Percentiles rank a stretch among this genome's conserved stretches.
Conservation (phyloP, 2,113 vertebrate species). For the Lepisosteus osseus region DNA sequence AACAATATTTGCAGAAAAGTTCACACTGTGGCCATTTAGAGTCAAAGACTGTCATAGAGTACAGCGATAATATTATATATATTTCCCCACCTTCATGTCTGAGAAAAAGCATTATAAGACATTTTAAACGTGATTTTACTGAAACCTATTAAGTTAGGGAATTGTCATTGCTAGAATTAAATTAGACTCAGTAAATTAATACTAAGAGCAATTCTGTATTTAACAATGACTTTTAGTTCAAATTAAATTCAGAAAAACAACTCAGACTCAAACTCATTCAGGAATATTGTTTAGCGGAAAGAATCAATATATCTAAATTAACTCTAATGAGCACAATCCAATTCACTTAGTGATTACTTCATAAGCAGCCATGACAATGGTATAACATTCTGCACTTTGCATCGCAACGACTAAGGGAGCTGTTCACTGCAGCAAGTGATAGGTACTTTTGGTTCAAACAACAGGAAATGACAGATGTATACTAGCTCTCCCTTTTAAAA, state of each 20-base stretch:
- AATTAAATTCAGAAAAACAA: slow-evolving; percentile 56
- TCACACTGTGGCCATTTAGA: no score
- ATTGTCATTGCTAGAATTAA: slow-evolving; percentile 45
- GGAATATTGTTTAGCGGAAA: slow-evolving; percentile 50
- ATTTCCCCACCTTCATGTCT: no score
- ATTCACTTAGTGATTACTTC: slow-evolving; percentile 50
- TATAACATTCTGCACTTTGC: slow-evolving; percentile 21
- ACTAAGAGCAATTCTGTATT: slow-evolving; percentile 53
- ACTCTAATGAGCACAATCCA: slow-evolving; percentile 54
- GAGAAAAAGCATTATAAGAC: background rate
- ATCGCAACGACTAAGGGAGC: slow-evolving; percentile 17
- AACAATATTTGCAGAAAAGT: no score
- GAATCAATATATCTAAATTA: slow-evolving; percentile 57
- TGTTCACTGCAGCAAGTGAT: no score
- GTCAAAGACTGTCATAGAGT: no score
- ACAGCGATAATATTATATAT: no score
- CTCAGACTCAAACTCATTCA: slow-evolving; percentile 47
- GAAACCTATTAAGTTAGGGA: slow-evolving; percentile 31
- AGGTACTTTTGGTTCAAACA: no score
- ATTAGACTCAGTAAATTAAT: slow-evolving; percentile 58
- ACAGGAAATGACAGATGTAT: no score
- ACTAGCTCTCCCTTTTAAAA: no score
- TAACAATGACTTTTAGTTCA: slow-evolving; percentile 52
- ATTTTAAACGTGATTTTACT: slow-evolving; percentile 27
- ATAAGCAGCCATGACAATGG: slow-evolving; percentile 39